These are phyloP conservation scores for Malthinus seriepunctatus DNA, from an alignment of 2,888 invertebrate genomes.

Conservation along the genomic window DNA sequence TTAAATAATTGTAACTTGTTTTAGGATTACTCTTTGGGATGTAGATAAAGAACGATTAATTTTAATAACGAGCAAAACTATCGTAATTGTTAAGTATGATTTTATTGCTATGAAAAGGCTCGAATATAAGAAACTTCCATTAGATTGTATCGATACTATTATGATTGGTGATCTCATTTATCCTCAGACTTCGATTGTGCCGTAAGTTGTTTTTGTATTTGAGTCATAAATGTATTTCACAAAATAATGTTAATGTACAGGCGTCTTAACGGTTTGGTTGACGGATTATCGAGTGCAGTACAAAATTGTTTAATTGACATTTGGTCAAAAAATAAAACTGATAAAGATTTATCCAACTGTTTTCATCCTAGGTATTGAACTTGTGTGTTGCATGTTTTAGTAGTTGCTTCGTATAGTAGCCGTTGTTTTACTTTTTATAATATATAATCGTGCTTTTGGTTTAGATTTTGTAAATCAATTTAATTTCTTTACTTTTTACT, in stretches of 20 bases:
- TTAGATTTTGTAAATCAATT: too few species aligned
- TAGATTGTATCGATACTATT: conserved; percentile 72
- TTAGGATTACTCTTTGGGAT: conserved; percentile 86
- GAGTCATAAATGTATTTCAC: neutral
- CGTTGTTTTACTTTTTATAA: neutral
- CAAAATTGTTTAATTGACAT: conserved; percentile 70
- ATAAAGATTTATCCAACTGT: conserved; percentile 54
- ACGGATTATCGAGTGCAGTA: conserved; percentile 69
- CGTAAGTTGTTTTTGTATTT: conserved; percentile 65
- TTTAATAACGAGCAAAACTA: conserved; percentile 70
- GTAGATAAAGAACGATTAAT: conserved; percentile 82
- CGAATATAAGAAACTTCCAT: conserved; percentile 69
- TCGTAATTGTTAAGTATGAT: conserved; percentile 81
- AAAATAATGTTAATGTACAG: conserved; percentile 50
- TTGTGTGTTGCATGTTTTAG: conserved; percentile 65
- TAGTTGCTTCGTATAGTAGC: neutral
- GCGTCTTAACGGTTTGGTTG: conserved; percentile 71
- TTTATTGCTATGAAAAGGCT: conserved; percentile 79
- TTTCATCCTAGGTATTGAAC: conserved; percentile 65
- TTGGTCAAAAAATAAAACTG: conserved; percentile 56
- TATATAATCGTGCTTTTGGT: too few species aligned
- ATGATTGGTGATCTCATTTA: conserved; percentile 80
- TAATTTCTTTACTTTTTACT: neutral
- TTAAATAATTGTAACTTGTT: neutral
- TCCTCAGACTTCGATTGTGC: conserved; percentile 78